Evolutionary conservation across 1,140 invertebrate genomes (phyloP).

Genomic region (Trichoplusia ni): DNA sequence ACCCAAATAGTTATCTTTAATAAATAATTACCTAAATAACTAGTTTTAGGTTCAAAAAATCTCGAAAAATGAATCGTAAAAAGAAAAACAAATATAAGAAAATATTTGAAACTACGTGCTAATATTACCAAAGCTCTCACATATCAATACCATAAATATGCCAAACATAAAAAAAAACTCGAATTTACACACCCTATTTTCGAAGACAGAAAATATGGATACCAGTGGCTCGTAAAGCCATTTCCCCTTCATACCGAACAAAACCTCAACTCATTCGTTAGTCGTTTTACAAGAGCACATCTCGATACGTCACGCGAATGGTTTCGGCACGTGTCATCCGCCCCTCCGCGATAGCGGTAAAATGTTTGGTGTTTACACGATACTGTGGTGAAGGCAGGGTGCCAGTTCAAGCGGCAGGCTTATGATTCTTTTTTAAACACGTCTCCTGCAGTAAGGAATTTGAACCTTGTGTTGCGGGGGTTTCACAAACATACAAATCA

Average conservation of each 20-base stretch:
- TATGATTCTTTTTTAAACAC: background rate
- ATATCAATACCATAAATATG: too few species aligned
- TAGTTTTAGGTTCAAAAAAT: too few species aligned
- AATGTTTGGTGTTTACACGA: slow-evolving; percentile 51
- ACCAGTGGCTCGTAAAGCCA: slow-evolving; percentile 15
- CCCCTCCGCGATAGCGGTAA: slow-evolving; percentile 38
- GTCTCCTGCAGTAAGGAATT: background rate
- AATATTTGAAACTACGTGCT: too few species aligned
- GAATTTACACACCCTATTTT: background rate
- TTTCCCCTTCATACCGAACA: slow-evolving; percentile 35
- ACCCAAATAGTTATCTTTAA: too few species aligned
- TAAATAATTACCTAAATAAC: too few species aligned
- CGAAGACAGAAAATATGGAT: background rate
- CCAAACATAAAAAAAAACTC: too few species aligned
- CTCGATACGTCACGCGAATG: slow-evolving; percentile 54
- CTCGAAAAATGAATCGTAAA: too few species aligned
- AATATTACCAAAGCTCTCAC: too few species aligned
- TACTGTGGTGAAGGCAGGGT: slow-evolving; percentile 28
- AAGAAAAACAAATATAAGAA: too few species aligned
- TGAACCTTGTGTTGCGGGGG: background rate
- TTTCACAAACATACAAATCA: too few species aligned
- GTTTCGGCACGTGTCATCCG: slow-evolving; percentile 58
- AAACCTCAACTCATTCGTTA: slow-evolving; percentile 54
- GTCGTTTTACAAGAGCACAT: slow-evolving; percentile 52
- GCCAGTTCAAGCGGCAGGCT: background rate